Conservation (phyloP, 1,140 invertebrate species). For the Pachypsylla venusta region DNA sequence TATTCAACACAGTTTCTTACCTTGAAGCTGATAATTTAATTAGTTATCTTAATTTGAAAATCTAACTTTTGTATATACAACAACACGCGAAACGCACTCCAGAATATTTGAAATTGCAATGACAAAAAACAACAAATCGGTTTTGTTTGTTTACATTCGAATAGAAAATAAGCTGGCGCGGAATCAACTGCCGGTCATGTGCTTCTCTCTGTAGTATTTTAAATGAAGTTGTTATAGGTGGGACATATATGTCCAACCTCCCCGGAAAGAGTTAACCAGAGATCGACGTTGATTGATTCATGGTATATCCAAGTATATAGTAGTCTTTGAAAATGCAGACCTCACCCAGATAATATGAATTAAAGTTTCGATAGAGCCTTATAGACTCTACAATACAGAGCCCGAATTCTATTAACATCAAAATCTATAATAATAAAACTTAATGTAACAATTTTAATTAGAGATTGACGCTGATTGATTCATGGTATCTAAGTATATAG, state of each 20-base stretch:
- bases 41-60: background rate
- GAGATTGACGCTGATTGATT: no score
- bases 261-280: background rate
- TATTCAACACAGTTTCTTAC: background rate
- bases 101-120: background rate
- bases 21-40: background rate
- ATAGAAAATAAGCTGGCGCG: background rate
- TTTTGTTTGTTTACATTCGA: conserved; percentile 5
- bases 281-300: no score
- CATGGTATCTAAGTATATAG: no score
- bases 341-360: no score
- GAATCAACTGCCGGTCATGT: background rate
- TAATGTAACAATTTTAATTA: no score
- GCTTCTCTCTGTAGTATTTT: background rate
- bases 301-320: no score
- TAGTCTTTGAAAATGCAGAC: no score
- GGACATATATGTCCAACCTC: background rate
- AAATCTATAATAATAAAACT: no score
- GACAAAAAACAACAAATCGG: background rate
- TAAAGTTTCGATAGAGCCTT: no score
- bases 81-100: background rate
- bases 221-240: background rate
- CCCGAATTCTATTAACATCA: no score
- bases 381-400: no score
- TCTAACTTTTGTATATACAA: background rate